Evolutionary conservation across 2,888 invertebrate genomes (phyloP).

Genomic region (Eilema depressum): DNA sequence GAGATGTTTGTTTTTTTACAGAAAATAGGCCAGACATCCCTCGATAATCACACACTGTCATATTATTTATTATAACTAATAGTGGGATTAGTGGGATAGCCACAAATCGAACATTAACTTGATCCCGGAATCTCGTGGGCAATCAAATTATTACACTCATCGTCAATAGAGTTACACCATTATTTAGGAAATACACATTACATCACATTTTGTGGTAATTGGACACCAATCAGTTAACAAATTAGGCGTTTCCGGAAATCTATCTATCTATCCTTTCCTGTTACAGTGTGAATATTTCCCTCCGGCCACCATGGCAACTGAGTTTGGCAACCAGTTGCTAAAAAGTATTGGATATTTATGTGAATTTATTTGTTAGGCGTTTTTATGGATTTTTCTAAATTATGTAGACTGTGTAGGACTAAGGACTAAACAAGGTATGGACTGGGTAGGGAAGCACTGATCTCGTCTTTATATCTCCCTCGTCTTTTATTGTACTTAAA

Average conservation of each 20-base stretch:
- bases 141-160: conserved; percentile 14
- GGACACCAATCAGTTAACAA: conserved; percentile 19
- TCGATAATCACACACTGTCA: not conserved
- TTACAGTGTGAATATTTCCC: not conserved
- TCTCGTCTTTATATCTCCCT: no score
- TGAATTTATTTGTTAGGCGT: no score
- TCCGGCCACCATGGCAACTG: no score
- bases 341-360: no score
- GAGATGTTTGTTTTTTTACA: no score
- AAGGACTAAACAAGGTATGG: no score
- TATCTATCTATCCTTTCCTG: not conserved
- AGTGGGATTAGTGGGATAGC: not conserved
- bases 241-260: conserved; percentile 8
- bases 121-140: not conserved
- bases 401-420: no score
- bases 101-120: not conserved
- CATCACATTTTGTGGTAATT: conserved; percentile 20
- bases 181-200: conserved; percentile 15
- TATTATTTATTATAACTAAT: not conserved
- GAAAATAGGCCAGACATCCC: not conserved
- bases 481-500: no score
- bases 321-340: no score
- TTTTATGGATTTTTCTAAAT: no score
- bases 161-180: conserved; percentile 9
- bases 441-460: no score